A percentile compares a stretch with the other conserved stretches of the same genome.
Evolutionary conservation across 2,113 vertebrate genomes (phyloP).

Genomic region (Cnemophilus loriae): DNA sequence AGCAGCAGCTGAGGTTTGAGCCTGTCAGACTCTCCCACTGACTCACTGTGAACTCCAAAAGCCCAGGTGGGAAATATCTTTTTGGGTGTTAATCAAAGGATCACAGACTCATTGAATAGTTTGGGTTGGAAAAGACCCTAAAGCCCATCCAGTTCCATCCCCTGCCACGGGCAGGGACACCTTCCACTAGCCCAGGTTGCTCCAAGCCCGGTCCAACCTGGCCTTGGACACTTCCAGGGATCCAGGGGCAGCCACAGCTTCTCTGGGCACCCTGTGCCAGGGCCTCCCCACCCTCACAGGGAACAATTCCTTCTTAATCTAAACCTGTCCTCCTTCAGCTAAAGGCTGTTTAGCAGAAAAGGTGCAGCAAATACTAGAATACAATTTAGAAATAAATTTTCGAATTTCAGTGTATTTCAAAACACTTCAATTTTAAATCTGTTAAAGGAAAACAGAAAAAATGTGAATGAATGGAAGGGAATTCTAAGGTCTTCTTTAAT

Average conservation of each 20-base stretch:
- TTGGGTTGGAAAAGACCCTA: neutral
- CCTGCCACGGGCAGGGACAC: neutral
- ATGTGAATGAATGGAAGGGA: neutral
- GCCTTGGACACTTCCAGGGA: neutral
- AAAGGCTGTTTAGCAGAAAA: neutral
- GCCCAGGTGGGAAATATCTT: neutral
- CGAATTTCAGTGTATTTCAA: neutral
- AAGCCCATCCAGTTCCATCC: accelerated
- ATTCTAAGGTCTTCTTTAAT: neutral
- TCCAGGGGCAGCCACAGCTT: neutral
- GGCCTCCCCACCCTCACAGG: accelerated
- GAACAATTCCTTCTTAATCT: neutral
- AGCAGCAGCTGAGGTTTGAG: neutral
- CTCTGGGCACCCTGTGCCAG: neutral
- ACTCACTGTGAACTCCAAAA: neutral
- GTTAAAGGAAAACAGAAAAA: neutral
- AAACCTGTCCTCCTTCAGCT: neutral
- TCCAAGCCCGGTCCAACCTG: accelerated
- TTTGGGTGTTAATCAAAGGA: neutral
- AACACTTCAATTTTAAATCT: neutral
- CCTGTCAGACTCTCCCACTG: neutral
- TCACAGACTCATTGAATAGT: neutral
- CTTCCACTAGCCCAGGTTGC: accelerated
- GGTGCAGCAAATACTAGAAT: neutral
- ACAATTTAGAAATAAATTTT: neutral